Evolutionary conservation across 64 coral and sea anemone genomes (phyloP).

Genomic region (Montipora capricornis): DNA sequence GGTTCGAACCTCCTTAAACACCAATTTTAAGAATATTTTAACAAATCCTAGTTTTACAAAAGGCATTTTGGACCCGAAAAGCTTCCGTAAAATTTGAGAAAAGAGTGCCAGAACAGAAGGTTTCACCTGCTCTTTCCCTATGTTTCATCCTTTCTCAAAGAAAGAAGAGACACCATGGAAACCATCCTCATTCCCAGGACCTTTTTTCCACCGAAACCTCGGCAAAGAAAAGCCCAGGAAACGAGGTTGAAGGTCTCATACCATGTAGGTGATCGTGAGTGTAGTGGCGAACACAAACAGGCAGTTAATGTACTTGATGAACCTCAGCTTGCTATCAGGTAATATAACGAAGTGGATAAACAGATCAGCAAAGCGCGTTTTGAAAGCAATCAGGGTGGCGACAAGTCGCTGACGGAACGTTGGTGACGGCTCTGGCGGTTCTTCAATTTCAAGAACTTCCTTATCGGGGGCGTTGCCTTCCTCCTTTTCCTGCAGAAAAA

Average conservation of each 20-base stretch:
- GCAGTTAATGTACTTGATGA: conserved; percentile 81
- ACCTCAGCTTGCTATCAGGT: conserved; percentile 79
- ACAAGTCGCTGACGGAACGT: not conserved
- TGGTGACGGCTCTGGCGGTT: conserved; percentile 42
- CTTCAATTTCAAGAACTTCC: conserved; percentile 38
- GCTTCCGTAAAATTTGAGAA: too few species aligned
- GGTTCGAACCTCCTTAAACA: too few species aligned
- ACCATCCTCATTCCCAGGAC: too few species aligned
- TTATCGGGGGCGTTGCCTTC: not conserved
- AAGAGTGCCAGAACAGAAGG: too few species aligned
- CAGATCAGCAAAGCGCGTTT: conserved; percentile 47
- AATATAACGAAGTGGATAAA: conserved; percentile 76
- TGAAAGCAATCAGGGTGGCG: conserved; percentile 15
- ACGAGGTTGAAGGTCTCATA: conserved; percentile 12
- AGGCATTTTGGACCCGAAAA: too few species aligned
- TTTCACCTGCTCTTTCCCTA: too few species aligned
- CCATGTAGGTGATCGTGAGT: conserved; percentile 84
- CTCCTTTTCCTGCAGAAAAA: conserved; percentile 3
- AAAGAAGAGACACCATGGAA: too few species aligned
- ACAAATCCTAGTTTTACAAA: too few species aligned
- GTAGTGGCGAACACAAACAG: conserved; percentile 69
- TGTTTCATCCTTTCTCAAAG: too few species aligned
- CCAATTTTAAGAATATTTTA: too few species aligned
- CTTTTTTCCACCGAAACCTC: too few species aligned
- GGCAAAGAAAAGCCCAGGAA: not conserved